Evolutionary conservation across 2,797 vertebrate genomes (phyloP).

Genomic region (Carapus acus): DNA sequence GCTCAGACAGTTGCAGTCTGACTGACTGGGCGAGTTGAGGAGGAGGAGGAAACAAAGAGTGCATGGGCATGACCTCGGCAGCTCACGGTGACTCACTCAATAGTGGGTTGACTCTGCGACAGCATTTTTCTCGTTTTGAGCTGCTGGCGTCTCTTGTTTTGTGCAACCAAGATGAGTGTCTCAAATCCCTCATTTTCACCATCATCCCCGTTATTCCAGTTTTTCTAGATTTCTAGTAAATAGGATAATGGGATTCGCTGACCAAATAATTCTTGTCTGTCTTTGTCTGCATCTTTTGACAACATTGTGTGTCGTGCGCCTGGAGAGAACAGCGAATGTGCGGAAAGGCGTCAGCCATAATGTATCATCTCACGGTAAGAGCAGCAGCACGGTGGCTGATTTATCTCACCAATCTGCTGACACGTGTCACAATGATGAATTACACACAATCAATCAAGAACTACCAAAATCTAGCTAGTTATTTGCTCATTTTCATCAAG

Average conservation of each 20-base stretch:
- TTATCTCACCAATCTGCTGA: conserved; percentile 29
- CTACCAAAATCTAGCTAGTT: neutral
- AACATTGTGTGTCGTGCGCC: conserved; percentile 53
- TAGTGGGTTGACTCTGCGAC: conserved; percentile 37
- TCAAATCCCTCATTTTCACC: conserved; percentile 20
- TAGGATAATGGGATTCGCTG: conserved; percentile 47
- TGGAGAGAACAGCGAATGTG: conserved; percentile 42
- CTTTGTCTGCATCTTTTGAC: conserved; percentile 43
- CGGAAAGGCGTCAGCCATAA: conserved; percentile 35
- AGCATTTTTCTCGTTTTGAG: conserved; percentile 30
- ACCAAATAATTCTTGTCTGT: conserved; percentile 39
- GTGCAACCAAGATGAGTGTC: conserved; percentile 17
- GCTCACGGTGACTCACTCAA: conserved; percentile 31
- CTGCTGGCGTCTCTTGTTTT: conserved; percentile 22
- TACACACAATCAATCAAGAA: conserved; percentile 18
- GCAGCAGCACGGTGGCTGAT: conserved; percentile 23
- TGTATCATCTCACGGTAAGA: conserved; percentile 56
- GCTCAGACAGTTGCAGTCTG: conserved; percentile 28
- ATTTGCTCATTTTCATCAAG: too few relatives aligned
- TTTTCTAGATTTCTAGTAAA: conserved; percentile 38
- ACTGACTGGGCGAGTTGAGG: conserved; percentile 22
- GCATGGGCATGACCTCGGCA: conserved; percentile 35
- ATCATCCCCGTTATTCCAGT: conserved; percentile 13
- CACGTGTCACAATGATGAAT: conserved; percentile 35
- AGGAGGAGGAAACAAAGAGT: conserved; percentile 28